Base-by-base conservation (phyloP, 2,888 invertebrate genomes). In the Eupithecia vulgata region DNA sequence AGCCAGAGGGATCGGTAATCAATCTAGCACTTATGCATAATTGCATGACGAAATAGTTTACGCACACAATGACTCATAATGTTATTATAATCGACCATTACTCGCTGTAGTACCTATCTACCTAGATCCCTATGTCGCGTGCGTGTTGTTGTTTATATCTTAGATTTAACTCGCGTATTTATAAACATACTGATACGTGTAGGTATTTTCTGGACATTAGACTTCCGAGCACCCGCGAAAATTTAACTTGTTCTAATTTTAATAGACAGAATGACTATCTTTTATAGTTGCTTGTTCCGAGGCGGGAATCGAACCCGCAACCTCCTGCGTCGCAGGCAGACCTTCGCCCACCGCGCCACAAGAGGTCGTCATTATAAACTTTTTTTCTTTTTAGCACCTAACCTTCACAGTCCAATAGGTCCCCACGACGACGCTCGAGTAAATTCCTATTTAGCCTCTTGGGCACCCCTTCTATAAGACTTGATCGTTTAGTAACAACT, bases 11-110 rank as follows among this genome's bases (percentile, higher is more conserved):
- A 57, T 57, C 57, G 25, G 13, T 10, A 57, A 57, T 57, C 13
- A 57, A 52, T 68, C 68, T 65, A 42, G 64, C 21, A 61, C 48
- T 59, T 65, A 72, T 67, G 65, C 67, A 69, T 68, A 37, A 67
- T 62, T 61, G 61, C 34, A 34, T 61, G 30, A 35, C 61, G 68
- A 70, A 68, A 68, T 64, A 69, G 40, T 62, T 67, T 72, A 70
- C 67, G 37, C 61, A 64, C 45, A 40, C 12, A 48, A 48, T 48
- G 48, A 48, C n/a, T 48, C 40, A 68, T 77, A 70, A 74, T 30
- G 74, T 73, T 52, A 52, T 21, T 52, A 21, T 52, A 52, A 21
- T 0, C 57, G 21, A 57, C 21, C 21, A 25, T 57, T 57, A 57
- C 57, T 10, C 52, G 21, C 21, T 21, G 52, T 52, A 45, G 45